Conservation (phyloP, 2,888 invertebrate species). For the Blastobasis lacticolella region DNA sequence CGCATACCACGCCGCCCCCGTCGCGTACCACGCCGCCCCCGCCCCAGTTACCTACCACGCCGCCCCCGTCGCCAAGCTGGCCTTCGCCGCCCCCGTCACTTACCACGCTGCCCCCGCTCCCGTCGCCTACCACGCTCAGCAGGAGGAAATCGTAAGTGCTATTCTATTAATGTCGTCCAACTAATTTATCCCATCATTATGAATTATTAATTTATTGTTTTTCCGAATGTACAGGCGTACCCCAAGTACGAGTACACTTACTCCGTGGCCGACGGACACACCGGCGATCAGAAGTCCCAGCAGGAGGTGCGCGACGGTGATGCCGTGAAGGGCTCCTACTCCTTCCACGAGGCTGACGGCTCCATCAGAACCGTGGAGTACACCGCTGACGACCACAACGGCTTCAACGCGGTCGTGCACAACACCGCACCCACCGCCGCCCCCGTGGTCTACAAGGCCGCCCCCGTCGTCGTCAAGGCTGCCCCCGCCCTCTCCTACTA, state of each 20-base stretch:
- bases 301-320: constrained; percentile 65
- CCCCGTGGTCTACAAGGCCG: constrained; percentile 20
- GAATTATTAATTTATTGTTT: neutral
- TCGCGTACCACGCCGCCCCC: constrained; percentile 24
- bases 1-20: constrained; percentile 22
- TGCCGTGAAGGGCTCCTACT: constrained; percentile 63
- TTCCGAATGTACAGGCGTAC: constrained; percentile 23
- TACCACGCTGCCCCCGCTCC: constrained; percentile 15
- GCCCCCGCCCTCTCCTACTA: constrained; percentile 18
- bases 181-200: neutral
- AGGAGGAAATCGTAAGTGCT: constrained; percentile 3
- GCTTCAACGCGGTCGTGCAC: constrained; percentile 48
- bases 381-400: constrained; percentile 62
- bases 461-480: constrained; percentile 22
- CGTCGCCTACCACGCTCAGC: constrained; percentile 32
- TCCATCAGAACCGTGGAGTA: constrained; percentile 65
- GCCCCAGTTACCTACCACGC: constrained; percentile 24
- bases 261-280: constrained; percentile 63
- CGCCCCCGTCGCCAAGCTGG: constrained; percentile 20
- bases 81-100: constrained; percentile 22
- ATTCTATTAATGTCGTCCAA: neutral
- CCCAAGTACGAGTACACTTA: constrained; percentile 55
- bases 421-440: constrained; percentile 25
- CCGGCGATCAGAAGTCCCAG: constrained; percentile 67
- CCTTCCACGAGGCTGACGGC: constrained; percentile 65